Conservation (phyloP, 1,140 invertebrate species). For the Diuraphis noxia region DNA sequence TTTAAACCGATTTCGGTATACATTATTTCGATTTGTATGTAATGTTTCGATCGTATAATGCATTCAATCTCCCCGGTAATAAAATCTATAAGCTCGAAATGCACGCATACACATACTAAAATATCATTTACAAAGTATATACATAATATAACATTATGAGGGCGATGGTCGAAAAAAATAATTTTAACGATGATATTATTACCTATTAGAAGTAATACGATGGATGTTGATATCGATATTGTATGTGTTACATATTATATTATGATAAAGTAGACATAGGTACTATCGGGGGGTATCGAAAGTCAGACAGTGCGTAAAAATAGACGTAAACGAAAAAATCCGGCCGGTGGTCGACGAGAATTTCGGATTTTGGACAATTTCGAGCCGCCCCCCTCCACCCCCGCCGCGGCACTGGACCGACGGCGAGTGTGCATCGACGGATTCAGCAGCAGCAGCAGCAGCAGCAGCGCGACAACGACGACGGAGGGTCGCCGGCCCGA, state of each 20-base stretch:
- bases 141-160: not conserved
- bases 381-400: not conserved
- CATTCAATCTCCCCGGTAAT: not conserved
- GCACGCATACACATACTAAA: not conserved
- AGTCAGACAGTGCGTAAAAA: constrained; percentile 27
- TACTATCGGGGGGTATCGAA: not conserved
- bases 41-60: no score
- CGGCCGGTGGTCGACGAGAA: not conserved
- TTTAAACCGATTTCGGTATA: not conserved
- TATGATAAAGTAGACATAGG: not conserved
- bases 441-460: not conserved
- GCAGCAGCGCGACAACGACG: not conserved
- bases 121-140: no score
- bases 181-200: not conserved
- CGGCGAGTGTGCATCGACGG: not conserved
- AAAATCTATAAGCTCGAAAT: not conserved
- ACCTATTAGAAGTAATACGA: no score
- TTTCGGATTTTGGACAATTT: constrained; percentile 33
- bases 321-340: constrained; percentile 36
- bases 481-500: constrained; percentile 48
- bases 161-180: not conserved
- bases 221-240: not conserved
- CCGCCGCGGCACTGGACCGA: not conserved
- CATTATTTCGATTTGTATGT: not conserved
- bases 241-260: not conserved